Evolutionary conservation across 2,888 invertebrate species (phyloP), one percentile per base, ranked within the genome.

Genomic region (Phyto melanocephala): DNA sequence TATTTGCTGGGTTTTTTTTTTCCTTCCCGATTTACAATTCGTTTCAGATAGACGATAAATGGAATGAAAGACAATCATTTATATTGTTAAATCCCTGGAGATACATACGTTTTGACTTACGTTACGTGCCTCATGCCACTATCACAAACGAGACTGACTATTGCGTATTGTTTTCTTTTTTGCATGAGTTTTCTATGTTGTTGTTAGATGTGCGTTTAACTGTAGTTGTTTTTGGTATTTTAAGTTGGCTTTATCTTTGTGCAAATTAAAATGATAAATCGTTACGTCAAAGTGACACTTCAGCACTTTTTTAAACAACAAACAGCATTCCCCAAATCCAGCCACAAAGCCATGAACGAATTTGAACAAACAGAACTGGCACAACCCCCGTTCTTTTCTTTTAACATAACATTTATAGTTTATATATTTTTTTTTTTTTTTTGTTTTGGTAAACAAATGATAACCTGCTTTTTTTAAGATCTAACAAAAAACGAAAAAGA

Each of bases 251-350:
- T 74, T 80, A 74, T 74, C 68, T 67, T 68, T 62, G 52, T 24
- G 74, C 68, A 80, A 80, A 80, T 80, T 75, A 80, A 80, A 80
- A 80, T 80, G 80, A 80, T 80, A 80, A 80, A 80, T 80, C 54
- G 80, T 74, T 79, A 75, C 71, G 50, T 79, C 78, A 72, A 65
- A 74, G 74, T 63, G 68, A 70, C 68, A 68, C 63, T 68, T 75
- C 37, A 68, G 56, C 76, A 68, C 67, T 75, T 74, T 33, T 62
- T 62, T 50, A 50, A 60, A 20, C 70, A 28, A 28, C 3, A 28
- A n/a, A n/a, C n/a, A 54, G 50, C 50, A 40, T 54, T n/a, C 28
- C 13, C 28, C 28, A 54, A 35, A 40, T 68, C 40, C 52, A 42
- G 24, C 54, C 54, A 42, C 54, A 68, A 68, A 54, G 54, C 42